Base-by-base conservation (phyloP, 2,797 vertebrate genomes). In the Brotula barbata region DNA sequence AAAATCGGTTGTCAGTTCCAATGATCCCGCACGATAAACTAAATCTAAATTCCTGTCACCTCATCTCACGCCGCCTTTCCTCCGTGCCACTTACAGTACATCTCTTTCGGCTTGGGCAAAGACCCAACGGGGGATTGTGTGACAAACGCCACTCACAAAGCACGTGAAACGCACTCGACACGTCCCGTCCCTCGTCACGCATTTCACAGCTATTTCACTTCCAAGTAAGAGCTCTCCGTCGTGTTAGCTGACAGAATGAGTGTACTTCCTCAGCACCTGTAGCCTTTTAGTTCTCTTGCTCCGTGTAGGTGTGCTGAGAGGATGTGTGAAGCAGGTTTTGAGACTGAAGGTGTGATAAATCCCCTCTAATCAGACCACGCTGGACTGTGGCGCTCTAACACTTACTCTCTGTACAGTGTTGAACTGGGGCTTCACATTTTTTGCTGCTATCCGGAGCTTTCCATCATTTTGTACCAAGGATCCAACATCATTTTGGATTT, bases 291-390 rank as follows among this genome's bases (percentile, higher is more conserved):
- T 14, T 22, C 25, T 36, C 22, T 21, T 43, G 7, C 42, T 51
- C 34, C 15, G 17, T 53, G n/a, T 20, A 33, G 16, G 42, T 36
- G 42, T 25, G 42, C 9, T 1, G 59, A 22, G 21, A 22, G 28
- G 49, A 62, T 14, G 68, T 71, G 72, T 20, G 50, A 77, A 72
- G 64, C 48, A 37, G 50, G 25, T 31, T 73, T 78, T 70, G 68
- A 73, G 44, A 74, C 28, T 13, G 15, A 51, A 60, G 64, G 37
- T 67, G 71, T 36, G 41, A 77, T 68, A n/a, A 62, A 58, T 3
- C 12, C 23, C 36, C n/a, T 46, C 36, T 33, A 23, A 75, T 70
- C 12, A 33, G 36, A 50, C 34, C n/a, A n/a, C n/a, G n/a, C n/a
- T n/a, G 10, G 49, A 53, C 21, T 13, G 3, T 15, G 33, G 17